phyloP scores from a whole-genome alignment of 2,888 invertebrate species.

The Limnephilus auricula region DNA sequence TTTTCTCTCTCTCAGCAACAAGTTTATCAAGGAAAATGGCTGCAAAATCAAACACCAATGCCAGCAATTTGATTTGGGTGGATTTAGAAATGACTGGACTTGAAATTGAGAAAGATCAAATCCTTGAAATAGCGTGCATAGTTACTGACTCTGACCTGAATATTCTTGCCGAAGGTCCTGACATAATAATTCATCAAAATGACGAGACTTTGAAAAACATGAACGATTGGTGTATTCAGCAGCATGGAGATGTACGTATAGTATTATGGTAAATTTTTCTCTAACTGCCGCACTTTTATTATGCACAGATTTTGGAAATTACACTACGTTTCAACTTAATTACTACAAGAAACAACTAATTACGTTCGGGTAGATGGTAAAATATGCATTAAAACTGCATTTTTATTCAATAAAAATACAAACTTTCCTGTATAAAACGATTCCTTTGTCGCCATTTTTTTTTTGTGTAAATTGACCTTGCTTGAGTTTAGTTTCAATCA shows the following conservation, averaged over 20 bases:
- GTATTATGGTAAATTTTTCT: no score
- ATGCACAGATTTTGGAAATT: no score
- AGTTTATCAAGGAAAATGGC: conserved; percentile 35
- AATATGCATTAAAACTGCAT: no score
- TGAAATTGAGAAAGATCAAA: conserved; percentile 84
- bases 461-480: no score
- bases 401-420: no score
- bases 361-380: no score
- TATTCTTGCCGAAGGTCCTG: conserved; percentile 85
- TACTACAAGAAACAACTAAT: no score
- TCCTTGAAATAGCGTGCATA: conserved; percentile 93
- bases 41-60: background rate
- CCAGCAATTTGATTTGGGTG: conserved; percentile 82
- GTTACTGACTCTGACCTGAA: conserved; percentile 90
- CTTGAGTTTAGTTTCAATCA: no score
- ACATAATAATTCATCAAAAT: conserved; percentile 88
- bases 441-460: no score
- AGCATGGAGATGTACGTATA: conserved; percentile 84
- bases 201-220: conserved; percentile 85
- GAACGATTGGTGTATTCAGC: conserved; percentile 89
- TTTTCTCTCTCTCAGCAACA: background rate
- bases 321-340: no score
- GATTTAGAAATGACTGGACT: conserved; percentile 95
- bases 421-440: no score
- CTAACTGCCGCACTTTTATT: no score